Percentiles rank a stretch among this genome's conserved stretches.
Evolutionary conservation across 2,888 invertebrate genomes (phyloP).

Genomic region (Sthenelais limicola): DNA sequence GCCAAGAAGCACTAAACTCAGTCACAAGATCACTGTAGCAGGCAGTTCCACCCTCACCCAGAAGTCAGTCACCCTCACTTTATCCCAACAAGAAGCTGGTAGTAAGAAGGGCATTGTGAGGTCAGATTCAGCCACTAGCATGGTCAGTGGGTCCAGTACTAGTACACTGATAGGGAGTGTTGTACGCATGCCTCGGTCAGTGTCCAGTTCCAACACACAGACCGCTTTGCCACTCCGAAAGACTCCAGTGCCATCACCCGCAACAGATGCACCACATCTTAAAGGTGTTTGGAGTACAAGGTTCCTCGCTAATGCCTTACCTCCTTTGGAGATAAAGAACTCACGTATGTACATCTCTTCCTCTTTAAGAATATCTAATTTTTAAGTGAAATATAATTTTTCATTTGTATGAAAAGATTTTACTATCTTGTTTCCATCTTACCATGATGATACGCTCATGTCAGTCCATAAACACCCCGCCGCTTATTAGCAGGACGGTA

Average conservation of each 20-base stretch:
- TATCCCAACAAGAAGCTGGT: slow-evolving; percentile 47
- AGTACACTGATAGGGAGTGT: slow-evolving; percentile 6
- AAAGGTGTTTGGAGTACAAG: neutral
- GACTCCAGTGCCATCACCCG: neutral
- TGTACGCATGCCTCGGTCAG: slow-evolving; percentile 53
- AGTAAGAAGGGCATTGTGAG: neutral
- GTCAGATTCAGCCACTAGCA: neutral
- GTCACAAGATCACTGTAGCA: slow-evolving; percentile 58
- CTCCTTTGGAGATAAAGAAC: neutral
- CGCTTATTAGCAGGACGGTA: too few species aligned
- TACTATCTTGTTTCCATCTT: too few species aligned
- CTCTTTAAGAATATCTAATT: too few species aligned
- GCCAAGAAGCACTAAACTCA: slow-evolving; percentile 59
- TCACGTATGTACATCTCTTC: neutral
- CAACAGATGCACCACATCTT: too few species aligned
- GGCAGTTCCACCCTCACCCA: slow-evolving; percentile 56
- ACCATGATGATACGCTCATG: too few species aligned
- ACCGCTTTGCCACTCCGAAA: neutral
- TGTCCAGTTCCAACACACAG: slow-evolving; percentile 51
- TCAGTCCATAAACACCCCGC: too few species aligned
- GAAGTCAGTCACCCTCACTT: slow-evolving; percentile 61
- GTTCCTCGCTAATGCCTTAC: neutral
- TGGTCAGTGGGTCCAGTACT: neutral
- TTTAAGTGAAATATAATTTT: too few species aligned
- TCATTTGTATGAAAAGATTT: too few species aligned